Base-by-base conservation (phyloP, 2,888 invertebrate genomes). In the Drepanosiphum platanoidis region DNA sequence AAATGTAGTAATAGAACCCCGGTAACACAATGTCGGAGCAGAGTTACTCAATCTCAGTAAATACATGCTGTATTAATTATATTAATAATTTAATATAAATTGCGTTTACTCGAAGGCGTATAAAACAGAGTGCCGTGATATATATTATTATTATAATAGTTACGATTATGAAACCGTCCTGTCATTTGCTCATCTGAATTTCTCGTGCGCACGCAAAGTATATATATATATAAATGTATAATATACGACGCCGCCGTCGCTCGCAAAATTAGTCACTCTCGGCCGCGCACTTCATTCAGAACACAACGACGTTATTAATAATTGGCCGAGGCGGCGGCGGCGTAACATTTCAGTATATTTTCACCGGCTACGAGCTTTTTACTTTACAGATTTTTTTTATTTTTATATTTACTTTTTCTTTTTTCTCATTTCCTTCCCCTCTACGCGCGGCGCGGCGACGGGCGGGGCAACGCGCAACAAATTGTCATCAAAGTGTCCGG, bases 261-360 rank as follows among this genome's bases (percentile, higher is more conserved):
- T n/a, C n/a, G 46, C 46, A 18, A 46, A 74, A 74, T 74, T 52
- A 32, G 46, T 74, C 22, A 32, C 72, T 42, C 72, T 72, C 30
- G 9, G 9, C 0, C 32, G 74, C 30, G 46, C 32, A 8, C 58
- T 58, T 58, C 18, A 22, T 58, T 58, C 46, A n/a, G 52, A 74
- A 74, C 46, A 32, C 11, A 42, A 42, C 74, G 52, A 32, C 74
- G 52, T 52, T 64, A 64, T 64, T 64, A 30, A n/a, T n/a, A n/a
- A 52, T 27, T 64, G 27, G 27, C 1, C 27, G 30, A n/a, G 8
- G 11, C 13, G 64, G 64, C 61, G 27, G 61, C n/a, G n/a, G 9
- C 27, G 11, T 27, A 18, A 46, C 30, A 22, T 58, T 58, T 58
- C 58, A 22, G 22, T 22, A 46, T 13, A 22, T 1, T 58, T 5